phyloP scores from a whole-genome alignment of 2,113 vertebrate species.

The Cepphus grylle region DNA sequence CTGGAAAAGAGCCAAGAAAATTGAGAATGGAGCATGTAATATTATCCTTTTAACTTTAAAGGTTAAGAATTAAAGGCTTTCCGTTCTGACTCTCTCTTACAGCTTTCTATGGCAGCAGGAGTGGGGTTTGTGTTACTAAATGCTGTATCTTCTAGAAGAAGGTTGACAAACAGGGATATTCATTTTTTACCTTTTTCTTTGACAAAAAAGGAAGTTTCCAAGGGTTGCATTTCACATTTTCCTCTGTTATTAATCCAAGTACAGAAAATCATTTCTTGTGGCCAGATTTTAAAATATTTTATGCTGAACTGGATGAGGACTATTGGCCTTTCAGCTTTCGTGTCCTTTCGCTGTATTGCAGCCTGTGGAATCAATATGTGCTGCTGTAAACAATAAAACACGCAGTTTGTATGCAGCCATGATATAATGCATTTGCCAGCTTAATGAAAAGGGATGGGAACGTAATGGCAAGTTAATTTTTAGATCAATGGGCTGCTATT shows the following conservation, averaged over 20 bases:
- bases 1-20: constrained; percentile 19
- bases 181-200: background rate
- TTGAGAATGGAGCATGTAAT: background rate
- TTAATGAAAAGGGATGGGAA: background rate
- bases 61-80: constrained; percentile 8
- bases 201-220: background rate
- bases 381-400: background rate
- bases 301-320: background rate
- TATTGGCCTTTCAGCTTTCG: background rate
- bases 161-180: background rate
- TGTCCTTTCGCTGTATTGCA: background rate
- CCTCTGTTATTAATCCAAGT: background rate
- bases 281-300: background rate
- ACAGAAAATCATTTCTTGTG: background rate
- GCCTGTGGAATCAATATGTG: background rate
- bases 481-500: background rate
- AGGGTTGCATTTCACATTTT: background rate
- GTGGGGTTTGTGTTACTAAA: background rate
- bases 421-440: background rate
- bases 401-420: background rate
- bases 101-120: background rate
- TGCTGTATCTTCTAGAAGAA: background rate
- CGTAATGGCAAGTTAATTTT: background rate
- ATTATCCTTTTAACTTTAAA: background rate
- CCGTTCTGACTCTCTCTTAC: background rate